Percentiles rank a stretch among this genome's conserved stretches.
Conservation (phyloP, 2,113 vertebrate genomes). For the Craseonycteris thonglongyai region DNA sequence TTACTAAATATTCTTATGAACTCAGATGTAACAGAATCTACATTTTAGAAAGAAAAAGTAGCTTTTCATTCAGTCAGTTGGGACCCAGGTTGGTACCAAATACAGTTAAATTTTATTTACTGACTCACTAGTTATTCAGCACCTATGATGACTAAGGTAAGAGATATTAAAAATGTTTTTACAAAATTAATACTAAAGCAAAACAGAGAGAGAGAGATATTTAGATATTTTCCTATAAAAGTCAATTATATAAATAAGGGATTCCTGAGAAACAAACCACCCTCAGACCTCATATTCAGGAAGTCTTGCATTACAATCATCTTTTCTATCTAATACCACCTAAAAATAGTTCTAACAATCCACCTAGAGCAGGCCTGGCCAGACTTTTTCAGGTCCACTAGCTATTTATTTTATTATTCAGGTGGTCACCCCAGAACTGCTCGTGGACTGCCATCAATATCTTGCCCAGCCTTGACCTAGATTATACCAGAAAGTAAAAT, state of each 20-base stretch:
- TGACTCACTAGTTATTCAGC: background rate
- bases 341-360: background rate
- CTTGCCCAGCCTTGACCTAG: too few relatives aligned
- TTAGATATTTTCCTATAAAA: background rate
- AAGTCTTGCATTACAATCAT: background rate
- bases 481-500: background rate
- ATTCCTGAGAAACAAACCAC: background rate
- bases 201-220: too few relatives aligned
- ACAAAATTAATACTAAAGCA: background rate
- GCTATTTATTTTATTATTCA: too few relatives aligned
- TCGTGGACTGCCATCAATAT: too few relatives aligned
- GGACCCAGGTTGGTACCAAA: background rate
- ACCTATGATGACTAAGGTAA: background rate
- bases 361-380: too few relatives aligned
- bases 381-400: too few relatives aligned
- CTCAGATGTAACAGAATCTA: background rate
- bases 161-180: background rate
- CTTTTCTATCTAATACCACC: background rate
- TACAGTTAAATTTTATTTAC: background rate
- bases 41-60: background rate
- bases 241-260: conserved; percentile 14
- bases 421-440: too few relatives aligned
- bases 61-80: background rate
- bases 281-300: background rate
- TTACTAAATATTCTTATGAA: conserved; percentile 10